Percentiles rank a stretch among this genome's conserved stretches.
These are phyloP conservation scores for Mandrillus leucophaeus DNA, from an alignment of 2,113 vertebrate genomes.

Conservation along the genomic window DNA sequence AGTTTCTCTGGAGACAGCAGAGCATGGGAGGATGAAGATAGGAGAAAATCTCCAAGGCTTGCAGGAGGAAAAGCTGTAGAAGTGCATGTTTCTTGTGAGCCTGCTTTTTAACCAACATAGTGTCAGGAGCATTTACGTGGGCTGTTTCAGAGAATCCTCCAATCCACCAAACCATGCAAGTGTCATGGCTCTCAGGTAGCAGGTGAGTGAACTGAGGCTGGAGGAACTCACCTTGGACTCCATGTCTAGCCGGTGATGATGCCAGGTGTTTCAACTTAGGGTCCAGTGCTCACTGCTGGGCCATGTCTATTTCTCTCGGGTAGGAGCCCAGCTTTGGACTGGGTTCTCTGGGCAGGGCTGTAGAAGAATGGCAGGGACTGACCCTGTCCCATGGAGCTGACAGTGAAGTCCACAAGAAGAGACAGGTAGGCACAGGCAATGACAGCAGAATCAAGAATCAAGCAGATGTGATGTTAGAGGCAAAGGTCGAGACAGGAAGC, in stretches of 20 bases:
- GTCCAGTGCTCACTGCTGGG: not conserved
- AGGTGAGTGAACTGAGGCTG: not conserved
- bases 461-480: not conserved
- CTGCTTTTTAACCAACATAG: rapidly evolving
- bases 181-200: not conserved
- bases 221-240: not conserved
- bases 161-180: rapidly evolving
- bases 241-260: not conserved
- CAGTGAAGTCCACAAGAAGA: not conserved
- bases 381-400: not conserved
- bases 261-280: not conserved
- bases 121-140: rapidly evolving
- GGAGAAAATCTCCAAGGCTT: not conserved
- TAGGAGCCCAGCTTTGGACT: no score
- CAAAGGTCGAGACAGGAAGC: not conserved
- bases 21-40: not conserved
- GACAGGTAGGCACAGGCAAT: rapidly evolving
- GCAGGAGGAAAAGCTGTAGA: rapidly evolving
- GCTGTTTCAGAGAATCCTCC: not conserved
- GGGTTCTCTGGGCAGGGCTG: not conserved
- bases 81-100: rapidly evolving
- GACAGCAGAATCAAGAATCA: rapidly evolving
- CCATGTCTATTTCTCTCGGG: rapidly evolving
- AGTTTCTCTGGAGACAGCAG: constrained; percentile 33
- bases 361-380: not conserved